Evolutionary conservation across 2,888 invertebrate genomes (phyloP).

Genomic region (Clusia tigrina): DNA sequence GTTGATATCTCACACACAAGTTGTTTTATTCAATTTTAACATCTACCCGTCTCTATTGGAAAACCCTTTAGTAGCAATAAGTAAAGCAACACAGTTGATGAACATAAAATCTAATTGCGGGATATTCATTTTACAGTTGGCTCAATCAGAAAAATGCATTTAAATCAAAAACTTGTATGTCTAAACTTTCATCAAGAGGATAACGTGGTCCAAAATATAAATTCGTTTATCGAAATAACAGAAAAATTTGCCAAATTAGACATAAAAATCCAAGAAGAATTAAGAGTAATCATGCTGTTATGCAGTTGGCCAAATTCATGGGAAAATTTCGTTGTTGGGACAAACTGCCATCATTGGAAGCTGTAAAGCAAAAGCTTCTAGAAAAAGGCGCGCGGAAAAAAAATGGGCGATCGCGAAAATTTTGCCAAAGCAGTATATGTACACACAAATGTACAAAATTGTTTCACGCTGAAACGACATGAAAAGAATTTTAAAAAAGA

Average conservation of each 20-base stretch:
- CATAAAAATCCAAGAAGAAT: conserved; percentile 8
- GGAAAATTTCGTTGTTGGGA: conserved; percentile 1
- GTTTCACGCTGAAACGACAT: neutral
- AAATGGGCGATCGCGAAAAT: conserved; percentile 5
- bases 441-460: conserved; percentile 3
- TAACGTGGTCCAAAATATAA: neutral
- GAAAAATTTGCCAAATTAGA: neutral
- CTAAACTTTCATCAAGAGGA: neutral
- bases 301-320: neutral
- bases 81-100: conserved; percentile 7
- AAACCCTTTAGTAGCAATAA: too few species aligned
- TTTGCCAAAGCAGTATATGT: conserved; percentile 9
- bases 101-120: neutral
- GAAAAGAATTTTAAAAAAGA: neutral
- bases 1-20: too few species aligned
- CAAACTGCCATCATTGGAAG: neutral
- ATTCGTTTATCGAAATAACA: neutral
- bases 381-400: neutral
- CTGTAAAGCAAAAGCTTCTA: neutral
- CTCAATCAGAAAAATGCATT: neutral
- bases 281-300: conserved; percentile 9
- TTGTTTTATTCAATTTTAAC: too few species aligned
- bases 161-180: neutral
- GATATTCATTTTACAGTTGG: neutral
- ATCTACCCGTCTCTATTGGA: too few species aligned